Conservation (phyloP, 2,888 invertebrate genomes). For the Drosophila testacea region DNA sequence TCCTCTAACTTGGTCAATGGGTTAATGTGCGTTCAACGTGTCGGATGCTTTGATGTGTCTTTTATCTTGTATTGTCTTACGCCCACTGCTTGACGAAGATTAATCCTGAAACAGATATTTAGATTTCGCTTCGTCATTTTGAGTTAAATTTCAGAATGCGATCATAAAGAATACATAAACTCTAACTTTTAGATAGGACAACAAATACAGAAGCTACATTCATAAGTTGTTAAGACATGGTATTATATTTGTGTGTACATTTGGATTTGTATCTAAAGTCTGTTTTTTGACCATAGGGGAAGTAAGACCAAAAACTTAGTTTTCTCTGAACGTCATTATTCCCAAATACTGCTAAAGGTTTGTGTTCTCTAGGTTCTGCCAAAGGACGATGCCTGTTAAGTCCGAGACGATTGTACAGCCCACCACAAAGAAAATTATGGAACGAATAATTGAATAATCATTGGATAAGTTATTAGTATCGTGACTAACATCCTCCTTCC, state of each 20-base stretch:
- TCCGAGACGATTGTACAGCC: constrained; percentile 36
- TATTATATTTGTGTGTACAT: constrained; percentile 3
- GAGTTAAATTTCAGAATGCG: not conserved
- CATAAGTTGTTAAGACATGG: not conserved
- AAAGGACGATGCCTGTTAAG: constrained; percentile 22
- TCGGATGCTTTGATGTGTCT: constrained; percentile 52
- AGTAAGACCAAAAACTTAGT: not conserved
- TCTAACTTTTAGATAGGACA: not conserved
- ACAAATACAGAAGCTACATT: not conserved
- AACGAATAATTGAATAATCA: constrained; percentile 22
- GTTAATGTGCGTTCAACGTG: constrained; percentile 62
- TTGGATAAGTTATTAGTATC: not conserved
- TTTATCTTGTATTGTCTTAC: constrained; percentile 2
- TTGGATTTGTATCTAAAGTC: constrained; percentile 1
- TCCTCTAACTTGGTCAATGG: constrained; percentile 73
- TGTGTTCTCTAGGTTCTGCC: constrained; percentile 17
- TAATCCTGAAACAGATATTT: constrained; percentile 29
- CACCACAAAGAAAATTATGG: constrained; percentile 23
- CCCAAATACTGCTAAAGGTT: not conserved
- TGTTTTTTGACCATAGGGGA: not conserved
- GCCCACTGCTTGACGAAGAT: constrained; percentile 33
- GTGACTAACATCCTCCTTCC: not conserved
- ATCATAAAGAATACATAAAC: not conserved
- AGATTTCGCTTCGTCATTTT: not conserved
- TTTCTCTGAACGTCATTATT: not conserved